phyloP scores from a whole-genome alignment of 2,113 vertebrate species.

The Saccopteryx leptura region DNA sequence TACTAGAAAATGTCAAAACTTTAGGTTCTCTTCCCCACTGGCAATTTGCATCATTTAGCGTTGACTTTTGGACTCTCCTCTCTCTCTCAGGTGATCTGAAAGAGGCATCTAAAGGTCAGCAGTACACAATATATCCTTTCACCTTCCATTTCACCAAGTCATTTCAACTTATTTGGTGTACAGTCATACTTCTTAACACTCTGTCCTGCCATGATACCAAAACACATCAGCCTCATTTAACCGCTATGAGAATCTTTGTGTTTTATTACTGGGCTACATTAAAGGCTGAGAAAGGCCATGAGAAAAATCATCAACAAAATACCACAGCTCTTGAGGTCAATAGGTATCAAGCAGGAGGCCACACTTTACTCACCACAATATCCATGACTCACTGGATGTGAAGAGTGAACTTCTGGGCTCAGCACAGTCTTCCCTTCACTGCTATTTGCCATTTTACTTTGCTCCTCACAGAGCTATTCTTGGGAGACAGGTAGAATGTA shows the following conservation, averaged over 20 bases:
- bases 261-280: not conserved
- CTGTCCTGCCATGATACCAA: not conserved
- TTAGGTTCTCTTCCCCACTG: not conserved
- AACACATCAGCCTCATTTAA: not conserved
- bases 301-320: conserved; percentile 32
- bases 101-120: not conserved
- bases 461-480: not conserved
- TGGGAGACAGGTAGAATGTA: not conserved
- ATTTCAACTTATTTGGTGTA: not conserved
- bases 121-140: not conserved
- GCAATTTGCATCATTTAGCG: not conserved
- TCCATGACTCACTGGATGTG: not conserved
- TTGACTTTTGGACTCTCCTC: not conserved
- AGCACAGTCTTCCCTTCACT: not conserved
- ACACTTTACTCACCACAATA: not conserved
- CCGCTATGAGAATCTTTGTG: not conserved
- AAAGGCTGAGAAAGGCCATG: not conserved
- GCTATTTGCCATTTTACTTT: not conserved
- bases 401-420: not conserved
- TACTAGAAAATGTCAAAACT: not conserved
- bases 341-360: not conserved
- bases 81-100: not conserved
- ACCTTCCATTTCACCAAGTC: not conserved
- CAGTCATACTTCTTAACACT: not conserved
- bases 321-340: not conserved